These are phyloP conservation scores for Takifugu bimaculatus DNA, from an alignment of 2,113 vertebrate genomes.

Conservation along the genomic window DNA sequence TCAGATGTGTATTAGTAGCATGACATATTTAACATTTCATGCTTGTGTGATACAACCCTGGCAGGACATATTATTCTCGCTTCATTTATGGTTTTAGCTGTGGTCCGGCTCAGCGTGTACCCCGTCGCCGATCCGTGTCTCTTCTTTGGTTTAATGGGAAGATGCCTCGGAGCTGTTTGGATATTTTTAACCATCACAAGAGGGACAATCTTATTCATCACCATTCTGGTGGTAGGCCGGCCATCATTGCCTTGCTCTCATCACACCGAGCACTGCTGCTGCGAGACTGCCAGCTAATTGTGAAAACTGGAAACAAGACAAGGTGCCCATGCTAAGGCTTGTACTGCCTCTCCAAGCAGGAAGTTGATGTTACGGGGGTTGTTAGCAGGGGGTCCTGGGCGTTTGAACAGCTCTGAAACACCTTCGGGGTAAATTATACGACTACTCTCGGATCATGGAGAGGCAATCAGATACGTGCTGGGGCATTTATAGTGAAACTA, in stretches of 20 bases:
- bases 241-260: not conserved
- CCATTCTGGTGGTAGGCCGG: not conserved
- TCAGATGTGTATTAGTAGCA: slow-evolving; percentile 12
- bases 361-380: too few relatives aligned
- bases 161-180: slow-evolving; percentile 35
- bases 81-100: slow-evolving; percentile 11
- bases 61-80: slow-evolving; percentile 19
- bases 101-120: slow-evolving; percentile 12
- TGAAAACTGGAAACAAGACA: too few relatives aligned
- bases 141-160: slow-evolving; percentile 9
- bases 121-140: not conserved
- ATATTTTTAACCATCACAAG: slow-evolving; percentile 14
- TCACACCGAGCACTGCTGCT: too few relatives aligned
- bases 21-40: slow-evolving; percentile 4
- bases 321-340: too few relatives aligned
- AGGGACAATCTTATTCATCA: not conserved
- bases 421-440: too few relatives aligned
- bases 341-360: too few relatives aligned
- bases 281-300: too few relatives aligned
- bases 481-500: too few relatives aligned
- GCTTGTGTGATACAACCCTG: slow-evolving; percentile 13
- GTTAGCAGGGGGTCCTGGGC: too few relatives aligned
- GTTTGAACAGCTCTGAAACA: too few relatives aligned
- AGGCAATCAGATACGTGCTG: too few relatives aligned
- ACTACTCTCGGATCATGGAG: too few relatives aligned